These are phyloP conservation scores for Luperina nickerlii DNA, from an alignment of 2,888 invertebrate genomes.

Conservation along the genomic window DNA sequence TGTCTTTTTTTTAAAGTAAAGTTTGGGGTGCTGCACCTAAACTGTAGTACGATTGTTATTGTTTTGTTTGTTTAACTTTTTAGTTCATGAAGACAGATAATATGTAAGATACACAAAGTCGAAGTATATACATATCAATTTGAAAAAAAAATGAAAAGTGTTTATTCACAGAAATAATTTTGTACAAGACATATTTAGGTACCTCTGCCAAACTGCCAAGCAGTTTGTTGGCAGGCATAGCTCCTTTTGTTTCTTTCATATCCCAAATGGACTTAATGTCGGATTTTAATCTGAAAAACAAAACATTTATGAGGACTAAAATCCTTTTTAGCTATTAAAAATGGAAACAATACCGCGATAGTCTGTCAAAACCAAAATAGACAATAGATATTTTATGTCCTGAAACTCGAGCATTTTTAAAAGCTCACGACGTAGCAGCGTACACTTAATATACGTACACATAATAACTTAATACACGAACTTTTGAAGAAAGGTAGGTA, in stretches of 20 bases:
- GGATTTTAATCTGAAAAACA: background rate
- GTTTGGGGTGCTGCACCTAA: conserved; percentile 4
- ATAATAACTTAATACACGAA: too few relatives aligned
- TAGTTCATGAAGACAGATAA: background rate
- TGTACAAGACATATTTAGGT: too few relatives aligned
- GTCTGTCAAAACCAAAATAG: background rate
- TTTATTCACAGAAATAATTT: too few relatives aligned
- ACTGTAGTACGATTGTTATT: conserved; percentile 25
- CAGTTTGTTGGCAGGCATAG: too few relatives aligned
- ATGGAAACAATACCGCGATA: background rate
- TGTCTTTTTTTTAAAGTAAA: conserved; percentile 52
- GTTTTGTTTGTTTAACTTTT: conserved; percentile 6
- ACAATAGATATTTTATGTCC: background rate
- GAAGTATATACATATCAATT: background rate
- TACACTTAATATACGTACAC: too few relatives aligned
- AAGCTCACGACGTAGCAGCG: too few relatives aligned
- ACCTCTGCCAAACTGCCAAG: too few relatives aligned
- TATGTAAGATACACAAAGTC: too few relatives aligned
- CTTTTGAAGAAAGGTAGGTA: too few relatives aligned
- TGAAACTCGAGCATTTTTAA: background rate
- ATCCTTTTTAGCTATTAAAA: background rate
- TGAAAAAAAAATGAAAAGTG: too few relatives aligned
- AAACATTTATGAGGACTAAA: background rate
- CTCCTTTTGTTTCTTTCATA: too few relatives aligned
- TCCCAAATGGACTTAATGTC: accelerated